These are phyloP conservation scores for Hyposoter didymator DNA, from an alignment of 2,888 invertebrate species.

Conservation along the genomic window DNA sequence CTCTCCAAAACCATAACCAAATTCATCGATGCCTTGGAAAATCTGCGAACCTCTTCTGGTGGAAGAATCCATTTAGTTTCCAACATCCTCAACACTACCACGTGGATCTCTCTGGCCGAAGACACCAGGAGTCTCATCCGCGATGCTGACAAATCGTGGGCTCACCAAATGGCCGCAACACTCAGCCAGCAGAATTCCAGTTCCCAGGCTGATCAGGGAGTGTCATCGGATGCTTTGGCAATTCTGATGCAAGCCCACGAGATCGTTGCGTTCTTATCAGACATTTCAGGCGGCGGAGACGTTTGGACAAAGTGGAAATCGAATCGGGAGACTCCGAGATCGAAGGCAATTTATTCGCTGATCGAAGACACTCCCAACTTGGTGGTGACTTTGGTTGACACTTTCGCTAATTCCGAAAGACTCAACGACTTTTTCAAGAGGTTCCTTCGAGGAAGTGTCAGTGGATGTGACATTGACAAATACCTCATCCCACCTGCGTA, in stretches of 20 bases:
- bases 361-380: conserved; percentile 79
- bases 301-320: conserved; percentile 77
- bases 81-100: conserved; percentile 76
- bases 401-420: conserved; percentile 78
- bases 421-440: conserved; percentile 75
- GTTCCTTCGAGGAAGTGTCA: conserved; percentile 72
- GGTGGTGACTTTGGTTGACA: conserved; percentile 75
- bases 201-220: background rate
- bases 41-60: conserved; percentile 47
- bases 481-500: conserved; percentile 78
- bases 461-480: conserved; percentile 78
- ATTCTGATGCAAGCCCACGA: conserved; percentile 53
- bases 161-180: conserved; percentile 59
- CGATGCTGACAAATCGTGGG: conserved; percentile 73
- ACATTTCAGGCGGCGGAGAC: conserved; percentile 78
- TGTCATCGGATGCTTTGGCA: conserved; percentile 26
- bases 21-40: conserved; percentile 71
- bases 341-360: conserved; percentile 75
- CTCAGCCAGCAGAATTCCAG: background rate
- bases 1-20: conserved; percentile 71
- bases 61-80: conserved; percentile 68
- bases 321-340: conserved; percentile 74
- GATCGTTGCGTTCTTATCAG: conserved; percentile 60
- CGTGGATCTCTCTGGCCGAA: conserved; percentile 75
- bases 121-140: conserved; percentile 72